Percentiles rank a stretch among this genome's conserved stretches.
These are phyloP conservation scores for Caenorhabditis tropicalis DNA, from an alignment of 1,140 invertebrate genomes.

Conservation along the genomic window DNA sequence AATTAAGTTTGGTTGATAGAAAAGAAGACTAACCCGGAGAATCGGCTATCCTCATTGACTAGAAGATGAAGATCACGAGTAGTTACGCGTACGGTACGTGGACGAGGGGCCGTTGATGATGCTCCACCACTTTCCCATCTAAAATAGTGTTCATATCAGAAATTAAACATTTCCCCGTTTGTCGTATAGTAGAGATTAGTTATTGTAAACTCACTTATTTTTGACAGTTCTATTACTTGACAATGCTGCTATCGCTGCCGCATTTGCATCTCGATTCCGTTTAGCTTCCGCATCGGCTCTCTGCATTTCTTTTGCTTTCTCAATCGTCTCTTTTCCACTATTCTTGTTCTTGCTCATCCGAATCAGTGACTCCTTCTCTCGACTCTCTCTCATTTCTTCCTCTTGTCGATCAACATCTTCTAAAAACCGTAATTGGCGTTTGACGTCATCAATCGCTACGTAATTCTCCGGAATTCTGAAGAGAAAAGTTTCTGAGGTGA, in stretches of 20 bases:
- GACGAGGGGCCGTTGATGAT: background rate
- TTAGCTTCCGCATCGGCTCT: slow-evolving; percentile 55
- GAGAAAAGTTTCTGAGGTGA: background rate
- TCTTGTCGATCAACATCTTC: slow-evolving; percentile 58
- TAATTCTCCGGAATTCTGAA: slow-evolving; percentile 45
- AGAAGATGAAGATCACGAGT: slow-evolving; percentile 48
- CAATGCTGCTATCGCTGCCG: slow-evolving; percentile 59
- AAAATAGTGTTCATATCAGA: background rate
- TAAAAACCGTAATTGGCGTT: slow-evolving; percentile 55
- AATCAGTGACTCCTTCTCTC: slow-evolving; percentile 57
- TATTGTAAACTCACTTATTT: slow-evolving; percentile 26
- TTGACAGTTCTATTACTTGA: slow-evolving; percentile 41
- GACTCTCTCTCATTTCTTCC: slow-evolving; percentile 51
- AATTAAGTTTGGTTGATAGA: background rate
- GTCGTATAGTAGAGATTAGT: too few relatives aligned
- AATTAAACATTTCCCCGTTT: background rate
- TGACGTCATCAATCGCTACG: slow-evolving; percentile 48
- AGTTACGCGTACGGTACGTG: slow-evolving; percentile 46
- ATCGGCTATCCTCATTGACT: slow-evolving; percentile 32
- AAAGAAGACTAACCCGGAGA: slow-evolving; percentile 16
- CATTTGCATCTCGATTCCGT: slow-evolving; percentile 61
- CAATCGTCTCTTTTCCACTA: slow-evolving; percentile 56
- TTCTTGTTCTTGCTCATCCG: slow-evolving; percentile 58
- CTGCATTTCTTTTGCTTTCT: slow-evolving; percentile 60
- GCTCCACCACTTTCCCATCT: background rate